Evolutionary conservation across 1,140 invertebrate species (phyloP).

Genomic region (Tetragnatha versicolor): DNA sequence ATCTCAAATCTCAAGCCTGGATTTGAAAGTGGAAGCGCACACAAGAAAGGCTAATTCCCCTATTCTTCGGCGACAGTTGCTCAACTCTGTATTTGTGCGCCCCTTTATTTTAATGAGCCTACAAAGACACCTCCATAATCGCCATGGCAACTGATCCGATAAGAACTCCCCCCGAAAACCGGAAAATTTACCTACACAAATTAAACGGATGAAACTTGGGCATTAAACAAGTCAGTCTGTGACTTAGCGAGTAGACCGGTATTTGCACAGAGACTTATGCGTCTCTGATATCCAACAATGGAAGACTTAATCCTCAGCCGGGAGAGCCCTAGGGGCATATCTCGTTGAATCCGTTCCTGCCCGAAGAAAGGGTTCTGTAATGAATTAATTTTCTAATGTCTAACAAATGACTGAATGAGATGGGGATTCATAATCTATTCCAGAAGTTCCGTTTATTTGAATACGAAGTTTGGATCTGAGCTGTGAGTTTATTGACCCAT

Average conservation of each 20-base stretch:
- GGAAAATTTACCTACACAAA: conserved; percentile 13
- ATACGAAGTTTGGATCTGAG: neutral
- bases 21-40: too few relatives aligned
- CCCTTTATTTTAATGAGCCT: conserved; percentile 8
- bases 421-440: neutral
- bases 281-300: conserved; percentile 19
- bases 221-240: conserved; percentile 17
- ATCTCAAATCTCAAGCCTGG: too few relatives aligned
- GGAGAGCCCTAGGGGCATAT: conserved; percentile 10
- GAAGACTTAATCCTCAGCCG: conserved; percentile 3
- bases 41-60: too few relatives aligned
- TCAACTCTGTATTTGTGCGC: too few relatives aligned
- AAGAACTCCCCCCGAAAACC: conserved; percentile 1
- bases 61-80: neutral
- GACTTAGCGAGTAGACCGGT: conserved; percentile 8
- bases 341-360: neutral
- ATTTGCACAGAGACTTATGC: conserved; percentile 13
- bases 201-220: conserved; percentile 15
- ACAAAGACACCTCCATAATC: conserved; percentile 4
- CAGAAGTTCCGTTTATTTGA: neutral
- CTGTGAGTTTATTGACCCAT: neutral
- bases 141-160: conserved; percentile 9
- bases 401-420: conserved; percentile 18
- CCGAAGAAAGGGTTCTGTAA: conserved; percentile 17
- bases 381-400: conserved; percentile 23